A percentile compares a stretch with the other conserved stretches of the same genome.
Evolutionary conservation across 2,888 invertebrate genomes (phyloP).

Genomic region (Euspilapteryx auroguttella): DNA sequence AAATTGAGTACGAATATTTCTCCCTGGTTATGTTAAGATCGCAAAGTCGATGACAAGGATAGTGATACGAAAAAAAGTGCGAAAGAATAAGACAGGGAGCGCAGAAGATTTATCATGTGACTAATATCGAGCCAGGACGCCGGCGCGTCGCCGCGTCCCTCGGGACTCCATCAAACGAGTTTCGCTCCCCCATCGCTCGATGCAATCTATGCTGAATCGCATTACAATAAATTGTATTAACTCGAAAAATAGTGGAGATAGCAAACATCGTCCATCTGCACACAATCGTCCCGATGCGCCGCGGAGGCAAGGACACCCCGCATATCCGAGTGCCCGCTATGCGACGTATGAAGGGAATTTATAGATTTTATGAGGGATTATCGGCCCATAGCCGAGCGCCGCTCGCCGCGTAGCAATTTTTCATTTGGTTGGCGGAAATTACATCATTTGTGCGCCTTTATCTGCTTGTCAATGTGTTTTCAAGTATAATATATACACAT

Average conservation of each 20-base stretch:
- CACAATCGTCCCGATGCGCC: slow-evolving; percentile 37
- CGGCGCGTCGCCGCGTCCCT: slow-evolving; percentile 43
- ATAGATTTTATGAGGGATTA: slow-evolving; percentile 57
- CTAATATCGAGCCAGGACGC: slow-evolving; percentile 51
- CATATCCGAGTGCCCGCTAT: slow-evolving; percentile 27
- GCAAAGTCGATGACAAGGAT: slow-evolving; percentile 34
- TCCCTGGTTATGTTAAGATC: slow-evolving; percentile 32
- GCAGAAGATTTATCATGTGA: slow-evolving; percentile 57
- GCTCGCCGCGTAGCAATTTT: slow-evolving; percentile 49
- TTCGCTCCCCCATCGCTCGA: slow-evolving; percentile 52
- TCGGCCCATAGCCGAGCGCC: slow-evolving; percentile 34
- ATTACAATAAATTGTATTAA: slow-evolving; percentile 63
- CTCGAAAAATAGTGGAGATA: slow-evolving; percentile 59
- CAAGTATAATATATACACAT: too few species aligned
- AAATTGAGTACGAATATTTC: background rate
- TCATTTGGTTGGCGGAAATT: slow-evolving; percentile 47
- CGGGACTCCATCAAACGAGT: slow-evolving; percentile 58
- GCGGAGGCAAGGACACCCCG: slow-evolving; percentile 25
- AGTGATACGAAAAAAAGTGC: slow-evolving; percentile 32
- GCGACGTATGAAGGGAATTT: slow-evolving; percentile 37
- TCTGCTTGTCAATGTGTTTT: slow-evolving; percentile 12
- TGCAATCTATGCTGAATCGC: slow-evolving; percentile 62
- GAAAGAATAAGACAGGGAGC: slow-evolving; percentile 17
- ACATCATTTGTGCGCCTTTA: slow-evolving; percentile 37
- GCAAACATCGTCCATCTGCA: slow-evolving; percentile 60